Base-by-base conservation (phyloP, 2,113 vertebrate genomes). In the Leptobrachium ailaonicum region DNA sequence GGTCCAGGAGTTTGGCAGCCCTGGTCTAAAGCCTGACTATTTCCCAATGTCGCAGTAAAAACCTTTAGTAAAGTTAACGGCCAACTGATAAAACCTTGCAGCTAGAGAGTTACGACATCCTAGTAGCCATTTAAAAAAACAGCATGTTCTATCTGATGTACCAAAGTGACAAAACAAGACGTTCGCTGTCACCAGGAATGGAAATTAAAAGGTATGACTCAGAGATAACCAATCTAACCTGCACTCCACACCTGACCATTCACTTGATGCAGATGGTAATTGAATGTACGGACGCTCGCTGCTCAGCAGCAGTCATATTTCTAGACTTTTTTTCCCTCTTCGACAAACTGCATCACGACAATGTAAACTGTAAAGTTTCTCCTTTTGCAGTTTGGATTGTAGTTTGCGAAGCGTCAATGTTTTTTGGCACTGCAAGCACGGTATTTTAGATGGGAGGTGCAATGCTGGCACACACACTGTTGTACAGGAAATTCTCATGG, bases 161-260 rank as follows among this genome's bases (percentile, higher is more conserved):
- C 68, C 85, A 10, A 79, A 82, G 82, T 32, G 54, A 83, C 77
- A 86, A 79, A 82, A 84, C 78, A 82, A 62, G 69, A 86, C 76
- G 71, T 63, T n/a, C 43, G 47, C n/a, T 80, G 66, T 84, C 83
- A 82, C 13, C 75, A 64, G 53, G 74, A 77, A 77, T 62, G 75
- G 72, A 77, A 83, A 82, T 82, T 76, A 85, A 50, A 32, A 74
- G 54, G 40, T 71, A 82, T 84, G 82, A 87, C 20, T 86, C 84
- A 85, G 1, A 67, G 7, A 62, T 3, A 78, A 79, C 20, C 80
- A 47, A 80, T 76, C 56, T 78, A 86, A 82, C 80, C 64, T 75
- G 0, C 0, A 76, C 66, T 20, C 10, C n/a, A 82, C 41, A 20
- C 83, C 83, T 82, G 76, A 66, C 41, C 47, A 14, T 43, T 53